These are phyloP conservation scores for Apus apus DNA, from an alignment of 2,113 vertebrate species.

Conservation along the genomic window DNA sequence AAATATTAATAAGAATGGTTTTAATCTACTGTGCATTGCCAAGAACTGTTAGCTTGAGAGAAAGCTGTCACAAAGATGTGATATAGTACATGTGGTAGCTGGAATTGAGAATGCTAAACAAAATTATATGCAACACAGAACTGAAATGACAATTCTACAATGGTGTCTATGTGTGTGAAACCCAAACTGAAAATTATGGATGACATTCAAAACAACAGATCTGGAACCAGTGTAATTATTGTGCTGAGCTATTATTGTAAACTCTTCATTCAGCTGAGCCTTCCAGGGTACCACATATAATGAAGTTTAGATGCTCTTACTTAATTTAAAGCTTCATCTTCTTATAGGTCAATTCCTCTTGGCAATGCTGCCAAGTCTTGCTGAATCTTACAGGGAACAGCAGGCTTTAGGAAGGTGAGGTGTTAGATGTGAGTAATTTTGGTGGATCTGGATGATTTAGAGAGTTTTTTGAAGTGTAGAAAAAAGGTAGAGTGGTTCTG, in stretches of 20 bases:
- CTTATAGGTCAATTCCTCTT: conserved; percentile 5
- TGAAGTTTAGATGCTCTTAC: conserved; percentile 59
- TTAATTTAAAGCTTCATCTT: conserved; percentile 50
- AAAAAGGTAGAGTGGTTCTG: neutral
- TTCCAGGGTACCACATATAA: conserved; percentile 33
- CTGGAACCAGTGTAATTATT: conserved; percentile 19
- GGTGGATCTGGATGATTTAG: neutral
- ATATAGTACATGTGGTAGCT: conserved; percentile 17
- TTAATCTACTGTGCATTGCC: neutral
- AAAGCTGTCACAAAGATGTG: neutral
- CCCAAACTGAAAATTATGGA: conserved; percentile 40
- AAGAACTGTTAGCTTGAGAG: neutral
- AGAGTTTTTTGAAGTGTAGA: neutral
- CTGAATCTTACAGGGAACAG: neutral
- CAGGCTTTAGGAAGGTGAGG: neutral
- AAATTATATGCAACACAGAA: conserved; percentile 31
- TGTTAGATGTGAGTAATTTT: neutral
- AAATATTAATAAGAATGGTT: conserved; percentile 24
- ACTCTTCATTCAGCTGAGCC: conserved; percentile 29
- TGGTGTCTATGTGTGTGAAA: neutral
- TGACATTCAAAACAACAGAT: conserved; percentile 31
- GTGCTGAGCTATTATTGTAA: conserved; percentile 32
- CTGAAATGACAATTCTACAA: conserved; percentile 43
- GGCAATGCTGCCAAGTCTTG: conserved; percentile 39
- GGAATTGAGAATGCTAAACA: conserved; percentile 2